A percentile compares a stretch with the other conserved stretches of the same genome.
Evolutionary conservation across 2,797 vertebrate genomes (phyloP).

Genomic region (Xenopus petersii): DNA sequence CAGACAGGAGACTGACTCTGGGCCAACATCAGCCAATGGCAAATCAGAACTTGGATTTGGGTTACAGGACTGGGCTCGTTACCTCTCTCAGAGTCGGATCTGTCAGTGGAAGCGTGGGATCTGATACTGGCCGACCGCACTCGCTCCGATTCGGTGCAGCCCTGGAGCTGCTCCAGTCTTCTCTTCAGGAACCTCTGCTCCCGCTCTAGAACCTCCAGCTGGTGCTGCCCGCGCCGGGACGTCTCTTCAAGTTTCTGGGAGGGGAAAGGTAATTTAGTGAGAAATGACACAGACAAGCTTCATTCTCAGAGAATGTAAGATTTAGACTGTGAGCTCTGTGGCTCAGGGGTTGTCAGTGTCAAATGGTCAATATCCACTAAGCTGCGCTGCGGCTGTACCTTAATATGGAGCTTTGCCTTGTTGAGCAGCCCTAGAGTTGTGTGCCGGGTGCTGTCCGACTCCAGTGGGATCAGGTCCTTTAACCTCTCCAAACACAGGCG

Average conservation of each 20-base stretch:
- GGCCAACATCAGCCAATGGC: too few species aligned
- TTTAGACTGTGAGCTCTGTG: too few species aligned
- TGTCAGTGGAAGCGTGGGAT: constrained; percentile 90
- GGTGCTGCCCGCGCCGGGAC: constrained; percentile 90
- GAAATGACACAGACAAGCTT: too few species aligned
- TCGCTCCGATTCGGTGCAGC: constrained; percentile 82
- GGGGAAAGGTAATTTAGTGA: constrained; percentile 7
- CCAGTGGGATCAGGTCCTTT: constrained; percentile 93
- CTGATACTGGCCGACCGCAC: constrained; percentile 92
- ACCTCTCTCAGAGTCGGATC: constrained; percentile 97
- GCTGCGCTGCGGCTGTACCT: constrained; percentile 67
- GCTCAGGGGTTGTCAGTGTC: too few species aligned
- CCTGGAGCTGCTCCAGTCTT: constrained; percentile 89
- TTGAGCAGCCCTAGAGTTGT: constrained; percentile 96
- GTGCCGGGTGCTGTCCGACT: constrained; percentile 90
- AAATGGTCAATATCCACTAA: too few species aligned
- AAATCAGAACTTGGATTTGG: too few species aligned
- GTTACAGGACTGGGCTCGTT: background rate
- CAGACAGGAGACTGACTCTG: too few species aligned
- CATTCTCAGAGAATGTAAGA: too few species aligned
- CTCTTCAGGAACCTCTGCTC: constrained; percentile 93
- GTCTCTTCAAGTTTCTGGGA: constrained; percentile 94
- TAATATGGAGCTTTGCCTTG: constrained; percentile 98
- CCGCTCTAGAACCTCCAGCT: constrained; percentile 91
- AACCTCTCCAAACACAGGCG: constrained; percentile 94